These are phyloP conservation scores for Netelia melanura DNA, from an alignment of 2,888 invertebrate species.

Conservation along the genomic window DNA sequence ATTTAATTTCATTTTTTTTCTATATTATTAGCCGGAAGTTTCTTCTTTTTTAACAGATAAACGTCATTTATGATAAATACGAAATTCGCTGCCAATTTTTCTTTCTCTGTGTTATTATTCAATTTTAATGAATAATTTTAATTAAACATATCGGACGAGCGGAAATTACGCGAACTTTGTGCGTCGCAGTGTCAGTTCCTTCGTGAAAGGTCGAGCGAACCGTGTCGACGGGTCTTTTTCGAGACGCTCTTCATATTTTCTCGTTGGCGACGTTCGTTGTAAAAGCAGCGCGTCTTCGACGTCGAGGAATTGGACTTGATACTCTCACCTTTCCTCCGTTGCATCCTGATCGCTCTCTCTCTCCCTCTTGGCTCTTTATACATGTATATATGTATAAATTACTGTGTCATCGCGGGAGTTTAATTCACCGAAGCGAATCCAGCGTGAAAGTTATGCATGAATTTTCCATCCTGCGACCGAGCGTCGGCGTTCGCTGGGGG, in stretches of 20 bases:
- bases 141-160: no score
- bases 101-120: no score
- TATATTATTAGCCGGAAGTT: no score
- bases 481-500: constrained; percentile 61
- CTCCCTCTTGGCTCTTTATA: not conserved
- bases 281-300: not conserved
- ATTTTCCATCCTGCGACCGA: constrained; percentile 71
- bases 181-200: no score
- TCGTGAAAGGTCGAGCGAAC: no score
- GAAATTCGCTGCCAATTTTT: no score
- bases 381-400: constrained; percentile 23
- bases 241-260: not conserved
- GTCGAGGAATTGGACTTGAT: constrained; percentile 28
- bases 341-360: not conserved
- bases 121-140: no score
- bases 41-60: no score
- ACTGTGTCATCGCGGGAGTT: constrained; percentile 45
- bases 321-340: not conserved
- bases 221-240: not conserved
- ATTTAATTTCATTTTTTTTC: no score
- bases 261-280: not conserved
- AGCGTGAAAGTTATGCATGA: constrained; percentile 77
- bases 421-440: constrained; percentile 70
- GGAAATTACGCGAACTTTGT: no score
- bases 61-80: no score